Conservation (phyloP, 1,140 invertebrate species). For the Aphidius ervi region DNA sequence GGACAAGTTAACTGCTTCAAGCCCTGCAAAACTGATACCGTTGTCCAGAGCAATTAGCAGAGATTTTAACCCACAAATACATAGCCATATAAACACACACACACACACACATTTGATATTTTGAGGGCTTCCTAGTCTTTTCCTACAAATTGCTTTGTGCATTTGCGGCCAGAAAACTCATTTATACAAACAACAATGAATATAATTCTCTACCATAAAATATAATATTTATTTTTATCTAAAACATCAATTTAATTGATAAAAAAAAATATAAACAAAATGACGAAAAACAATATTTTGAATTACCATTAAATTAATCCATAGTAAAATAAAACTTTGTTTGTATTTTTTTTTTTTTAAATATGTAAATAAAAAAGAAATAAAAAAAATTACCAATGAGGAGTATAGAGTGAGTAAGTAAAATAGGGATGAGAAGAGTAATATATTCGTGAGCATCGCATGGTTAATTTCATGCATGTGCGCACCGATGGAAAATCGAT, state of each 20-base stretch:
- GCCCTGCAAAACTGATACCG: conserved; percentile 22
- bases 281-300: neutral
- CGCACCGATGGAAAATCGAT: conserved; percentile 35
- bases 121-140: conserved; percentile 3
- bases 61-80: conserved; percentile 26
- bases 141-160: conserved; percentile 13
- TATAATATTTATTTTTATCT: neutral
- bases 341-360: neutral
- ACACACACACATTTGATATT: conserved; percentile 20
- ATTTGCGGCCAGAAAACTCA: neutral
- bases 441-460: conserved; percentile 18
- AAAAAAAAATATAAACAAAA: neutral
- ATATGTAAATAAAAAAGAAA: neutral
- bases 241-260: too few species aligned
- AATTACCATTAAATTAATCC: neutral
- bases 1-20: too few species aligned
- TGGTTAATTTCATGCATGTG: conserved; percentile 34
- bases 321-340: neutral
- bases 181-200: neutral
- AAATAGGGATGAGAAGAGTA: neutral
- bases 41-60: conserved; percentile 33
- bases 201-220: neutral
- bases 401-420: neutral
- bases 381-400: neutral
- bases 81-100: too few species aligned